These are phyloP conservation scores for Saxicola maurus DNA, from an alignment of 2,797 vertebrate genomes.

Conservation along the genomic window DNA sequence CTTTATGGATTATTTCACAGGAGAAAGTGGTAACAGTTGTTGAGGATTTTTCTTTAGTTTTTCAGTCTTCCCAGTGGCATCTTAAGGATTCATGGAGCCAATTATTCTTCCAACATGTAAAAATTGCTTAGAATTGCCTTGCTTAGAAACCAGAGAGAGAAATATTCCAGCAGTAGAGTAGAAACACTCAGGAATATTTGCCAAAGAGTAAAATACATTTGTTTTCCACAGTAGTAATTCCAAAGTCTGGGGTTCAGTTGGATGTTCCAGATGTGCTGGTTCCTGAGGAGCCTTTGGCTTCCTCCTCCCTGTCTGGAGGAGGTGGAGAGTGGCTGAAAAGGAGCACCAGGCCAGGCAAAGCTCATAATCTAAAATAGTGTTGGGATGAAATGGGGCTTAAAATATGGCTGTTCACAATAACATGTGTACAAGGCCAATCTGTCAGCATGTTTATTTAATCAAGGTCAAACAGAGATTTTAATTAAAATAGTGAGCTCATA, in stretches of 20 bases:
- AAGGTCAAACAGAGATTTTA: background rate
- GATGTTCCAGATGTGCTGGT: background rate
- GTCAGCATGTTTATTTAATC: slow-evolving; percentile 11
- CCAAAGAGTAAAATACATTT: background rate
- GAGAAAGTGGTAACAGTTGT: background rate
- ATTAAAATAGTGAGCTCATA: slow-evolving; percentile 15
- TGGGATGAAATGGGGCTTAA: background rate
- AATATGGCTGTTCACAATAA: background rate
- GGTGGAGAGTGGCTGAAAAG: background rate
- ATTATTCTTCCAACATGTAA: background rate
- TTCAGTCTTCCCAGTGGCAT: background rate
- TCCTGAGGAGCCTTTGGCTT: background rate
- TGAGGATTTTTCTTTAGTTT: background rate
- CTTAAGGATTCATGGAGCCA: background rate
- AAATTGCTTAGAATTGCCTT: background rate
- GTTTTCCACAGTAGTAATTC: background rate
- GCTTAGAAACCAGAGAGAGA: background rate
- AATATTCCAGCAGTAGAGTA: background rate
- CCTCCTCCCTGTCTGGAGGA: background rate
- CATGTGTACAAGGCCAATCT: background rate
- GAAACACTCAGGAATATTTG: background rate
- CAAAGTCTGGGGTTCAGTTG: background rate
- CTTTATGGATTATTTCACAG: background rate
- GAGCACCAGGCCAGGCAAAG: background rate
- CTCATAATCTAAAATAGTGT: background rate